A percentile compares a stretch with the other conserved stretches of the same genome.
Conservation (phyloP, 2,888 invertebrate genomes). For the Ormia ochracea region DNA sequence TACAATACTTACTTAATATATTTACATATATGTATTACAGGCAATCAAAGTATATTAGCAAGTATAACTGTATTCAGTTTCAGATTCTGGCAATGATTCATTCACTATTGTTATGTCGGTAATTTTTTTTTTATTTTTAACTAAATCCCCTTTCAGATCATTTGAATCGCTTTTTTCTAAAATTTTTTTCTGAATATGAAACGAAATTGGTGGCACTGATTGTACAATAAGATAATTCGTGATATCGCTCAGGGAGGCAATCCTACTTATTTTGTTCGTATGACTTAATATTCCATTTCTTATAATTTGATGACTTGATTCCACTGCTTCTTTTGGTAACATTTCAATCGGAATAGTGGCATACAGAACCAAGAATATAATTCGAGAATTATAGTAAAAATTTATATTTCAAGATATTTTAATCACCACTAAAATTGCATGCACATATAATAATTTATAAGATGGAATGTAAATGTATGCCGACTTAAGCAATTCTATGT, state of each 20-base stretch:
- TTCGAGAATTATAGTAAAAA: too few relatives aligned
- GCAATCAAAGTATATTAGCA: slow-evolving; percentile 8
- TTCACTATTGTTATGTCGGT: neutral
- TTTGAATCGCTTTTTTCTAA: slow-evolving; percentile 1
- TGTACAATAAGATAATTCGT: too few relatives aligned
- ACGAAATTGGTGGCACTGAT: neutral
- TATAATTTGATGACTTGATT: neutral
- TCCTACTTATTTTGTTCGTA: neutral
- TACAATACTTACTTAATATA: neutral
- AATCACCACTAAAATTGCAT: too few relatives aligned
- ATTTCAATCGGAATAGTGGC: neutral
- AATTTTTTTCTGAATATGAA: slow-evolving; percentile 5
- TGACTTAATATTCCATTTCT: neutral
- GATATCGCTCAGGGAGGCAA: too few relatives aligned
- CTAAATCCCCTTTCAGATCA: slow-evolving; percentile 6
- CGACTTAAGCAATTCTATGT: too few relatives aligned
- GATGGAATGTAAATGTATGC: too few relatives aligned
- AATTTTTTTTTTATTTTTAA: slow-evolving; percentile 2
- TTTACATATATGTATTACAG: neutral
- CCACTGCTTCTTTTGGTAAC: neutral
- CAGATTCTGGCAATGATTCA: neutral
- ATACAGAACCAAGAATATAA: neutral
- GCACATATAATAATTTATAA: too few relatives aligned
- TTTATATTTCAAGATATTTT: too few relatives aligned
- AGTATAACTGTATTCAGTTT: slow-evolving; percentile 4